phyloP scores from a whole-genome alignment of 2,113 vertebrate genomes.

The Herpailurus yagouaroundi region DNA sequence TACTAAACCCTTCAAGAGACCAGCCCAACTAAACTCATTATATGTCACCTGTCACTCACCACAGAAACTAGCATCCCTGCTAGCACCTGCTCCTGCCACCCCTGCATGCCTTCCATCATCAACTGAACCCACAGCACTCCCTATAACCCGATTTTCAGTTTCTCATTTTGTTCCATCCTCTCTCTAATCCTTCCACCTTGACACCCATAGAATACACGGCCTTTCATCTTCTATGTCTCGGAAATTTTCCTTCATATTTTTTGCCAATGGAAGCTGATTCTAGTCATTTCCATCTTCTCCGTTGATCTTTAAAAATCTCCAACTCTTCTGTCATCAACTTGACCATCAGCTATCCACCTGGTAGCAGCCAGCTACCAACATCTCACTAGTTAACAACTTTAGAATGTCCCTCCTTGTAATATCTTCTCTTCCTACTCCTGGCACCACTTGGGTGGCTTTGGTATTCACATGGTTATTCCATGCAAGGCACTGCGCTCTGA shows the following conservation, averaged over 20 bases:
- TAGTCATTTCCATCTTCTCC: neutral
- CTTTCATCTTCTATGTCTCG: neutral
- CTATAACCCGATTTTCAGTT: neutral
- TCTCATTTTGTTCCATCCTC: neutral
- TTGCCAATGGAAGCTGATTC: neutral
- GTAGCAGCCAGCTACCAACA: neutral
- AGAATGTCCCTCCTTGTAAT: neutral
- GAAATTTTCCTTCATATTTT: neutral
- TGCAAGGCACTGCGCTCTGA: neutral
- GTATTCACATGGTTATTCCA: neutral
- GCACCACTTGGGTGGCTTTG: neutral
- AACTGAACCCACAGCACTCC: neutral
- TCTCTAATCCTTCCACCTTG: neutral
- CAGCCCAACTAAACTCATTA: neutral
- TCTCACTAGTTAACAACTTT: neutral
- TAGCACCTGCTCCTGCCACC: too few species aligned
- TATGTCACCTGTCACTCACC: neutral
- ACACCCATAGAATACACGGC: neutral
- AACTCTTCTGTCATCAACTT: neutral
- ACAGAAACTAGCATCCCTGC: neutral
- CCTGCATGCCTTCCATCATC: neutral
- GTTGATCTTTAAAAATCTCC: neutral
- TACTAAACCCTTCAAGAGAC: neutral
- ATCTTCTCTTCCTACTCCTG: neutral
- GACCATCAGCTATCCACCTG: neutral